Evolutionary conservation across 2,797 vertebrate species (phyloP), one percentile per base, ranked within the genome.

Genomic region (Acridotheres tristis): DNA sequence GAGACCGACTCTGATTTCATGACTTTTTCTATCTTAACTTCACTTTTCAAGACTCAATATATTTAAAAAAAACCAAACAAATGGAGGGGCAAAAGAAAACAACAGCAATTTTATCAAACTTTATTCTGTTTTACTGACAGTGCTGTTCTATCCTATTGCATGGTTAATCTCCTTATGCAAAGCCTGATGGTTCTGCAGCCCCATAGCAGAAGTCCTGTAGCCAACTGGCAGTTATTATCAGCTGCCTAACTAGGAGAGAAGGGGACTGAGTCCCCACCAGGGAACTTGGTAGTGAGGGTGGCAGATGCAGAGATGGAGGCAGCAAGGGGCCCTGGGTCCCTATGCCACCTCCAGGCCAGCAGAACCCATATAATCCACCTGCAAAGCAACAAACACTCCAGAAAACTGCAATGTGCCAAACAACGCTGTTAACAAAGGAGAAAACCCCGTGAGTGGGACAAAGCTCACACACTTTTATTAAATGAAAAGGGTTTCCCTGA

Each of bases 181-280:
- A 75, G 42, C 30, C 10, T 42, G 66, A 43, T 0, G 0, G 27
- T 36, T 29, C 30, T 43, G 21, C 13, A 88, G 42, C 14, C 42
- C 34, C 1, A 1, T 0, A 40, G 73, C 69, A 63, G n/a, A 86
- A 86, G 32, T 50, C 20, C 58, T 30, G 32, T 32, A 63, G 71
- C 51, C 42, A 68, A 51, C 3, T 62, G 47, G 36, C 47, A 82
- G 14, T 40, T 76, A 32, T 7, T 23, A 36, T 10, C 58, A 71
- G 40, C 75, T 73, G 45, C 59, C 71, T 47, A 50, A 55, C 29
- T 36, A 32, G 16, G 30, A 63, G 23, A 71, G 73, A 74, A 69
- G 43, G 2, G 11, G 62, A 45, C 7, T 0, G 0, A 59, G n/a
- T 40, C 16, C 22, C n/a, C 40, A 12, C 7, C 42, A 21, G 54